Evolutionary conservation across 2,888 invertebrate genomes (phyloP).

Genomic region (Diarsia mendica): DNA sequence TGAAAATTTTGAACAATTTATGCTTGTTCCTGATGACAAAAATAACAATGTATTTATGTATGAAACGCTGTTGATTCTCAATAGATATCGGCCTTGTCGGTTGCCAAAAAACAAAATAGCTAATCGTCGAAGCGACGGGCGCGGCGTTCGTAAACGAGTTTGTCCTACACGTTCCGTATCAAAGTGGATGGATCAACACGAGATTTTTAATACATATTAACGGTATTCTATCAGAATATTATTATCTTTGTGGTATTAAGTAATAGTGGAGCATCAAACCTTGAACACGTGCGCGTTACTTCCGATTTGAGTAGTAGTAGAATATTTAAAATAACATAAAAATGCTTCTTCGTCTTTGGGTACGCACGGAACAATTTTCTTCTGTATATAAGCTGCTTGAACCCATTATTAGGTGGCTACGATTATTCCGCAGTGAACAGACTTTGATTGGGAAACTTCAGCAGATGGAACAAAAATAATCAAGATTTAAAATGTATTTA

Average conservation of each 20-base stretch:
- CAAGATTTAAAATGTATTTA: background rate
- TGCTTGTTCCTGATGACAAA: conserved; percentile 32
- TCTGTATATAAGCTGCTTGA: background rate
- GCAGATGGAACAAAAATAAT: background rate
- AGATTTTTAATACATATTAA: conserved; percentile 57
- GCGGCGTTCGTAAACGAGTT: conserved; percentile 52
- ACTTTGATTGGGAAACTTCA: background rate
- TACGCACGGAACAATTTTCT: background rate
- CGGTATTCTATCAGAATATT: conserved; percentile 15
- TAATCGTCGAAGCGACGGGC: conserved; percentile 43
- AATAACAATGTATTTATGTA: conserved; percentile 58
- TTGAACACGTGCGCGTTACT: background rate
- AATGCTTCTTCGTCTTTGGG: background rate
- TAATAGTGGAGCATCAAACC: background rate
- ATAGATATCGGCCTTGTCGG: conserved; percentile 59
- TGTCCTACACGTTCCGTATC: conserved; percentile 41
- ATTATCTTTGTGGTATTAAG: background rate
- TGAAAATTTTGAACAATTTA: conserved; percentile 21
- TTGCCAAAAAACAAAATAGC: conserved; percentile 64
- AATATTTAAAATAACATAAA: background rate
- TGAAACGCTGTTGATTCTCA: conserved; percentile 52
- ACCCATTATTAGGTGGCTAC: background rate
- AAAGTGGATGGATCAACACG: conserved; percentile 31
- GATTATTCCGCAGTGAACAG: background rate
- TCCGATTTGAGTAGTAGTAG: background rate